Evolutionary conservation across 1,140 invertebrate genomes (phyloP), one percentile per base, ranked within the genome.

Genomic region (Lethrus apterus): DNA sequence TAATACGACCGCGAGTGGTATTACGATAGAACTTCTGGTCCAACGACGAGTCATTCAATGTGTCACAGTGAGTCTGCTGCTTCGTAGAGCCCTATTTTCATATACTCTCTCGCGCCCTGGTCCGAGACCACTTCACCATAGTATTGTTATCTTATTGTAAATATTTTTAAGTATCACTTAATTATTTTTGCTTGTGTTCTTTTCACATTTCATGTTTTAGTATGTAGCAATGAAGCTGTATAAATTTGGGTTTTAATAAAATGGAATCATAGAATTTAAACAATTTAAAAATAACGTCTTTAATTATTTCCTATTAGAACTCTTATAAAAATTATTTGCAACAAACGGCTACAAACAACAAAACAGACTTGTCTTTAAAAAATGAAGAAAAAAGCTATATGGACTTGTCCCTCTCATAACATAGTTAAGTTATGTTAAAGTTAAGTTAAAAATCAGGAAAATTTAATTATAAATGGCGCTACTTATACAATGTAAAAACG

Each of bases 211-310:
- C 60, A 60, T 64, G 60, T 66, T 65, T 64, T 65, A 58, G 57
- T 61, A 62, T 48, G 51, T 62, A 64, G 62, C 48, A n/a, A n/a
- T n/a, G 50, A 59, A 60, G 62, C 60, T 65, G 63, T 66, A 66
- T 55, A 66, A 63, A 64, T 66, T 66, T 66, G 58, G 62, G 62
- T 64, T 66, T 65, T 63, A 65, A 64, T 63, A 65, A 66, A 66
- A 64, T 64, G 58, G 61, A 29, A 66, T 64, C 56, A 66, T 63
- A 65, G 61, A 63, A 64, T 57, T 60, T 40, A 20, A 17, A 40
- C 21, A 42, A 24, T 42, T 42, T 42, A 42, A 42, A n/a, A 29
- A n/a, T n/a, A n/a, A n/a, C n/a, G n/a, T n/a, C n/a, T n/a, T n/a
- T n/a, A n/a, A n/a, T n/a, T n/a, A n/a, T n/a, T n/a, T n/a, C n/a